Base-by-base conservation (phyloP, 1,140 invertebrate species). In the Marisa cornuarietis region DNA sequence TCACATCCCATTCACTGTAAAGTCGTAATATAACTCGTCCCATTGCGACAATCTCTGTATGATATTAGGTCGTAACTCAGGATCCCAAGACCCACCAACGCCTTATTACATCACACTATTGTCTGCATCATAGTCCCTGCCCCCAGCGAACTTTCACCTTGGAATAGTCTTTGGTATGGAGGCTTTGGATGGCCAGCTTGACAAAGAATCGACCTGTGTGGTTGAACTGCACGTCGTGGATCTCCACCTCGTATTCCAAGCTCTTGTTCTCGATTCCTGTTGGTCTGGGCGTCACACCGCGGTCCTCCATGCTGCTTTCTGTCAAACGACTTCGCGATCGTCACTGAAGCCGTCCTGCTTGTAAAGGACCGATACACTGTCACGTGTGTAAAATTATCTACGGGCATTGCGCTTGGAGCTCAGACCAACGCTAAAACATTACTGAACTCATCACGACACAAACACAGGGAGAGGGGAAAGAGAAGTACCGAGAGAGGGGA, bases 181-280 rank as follows among this genome's bases (percentile, higher is more conserved):
- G 78, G 73, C 85, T 88, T 26, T 86, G 83, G 42, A 88, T 80
- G 18, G 86, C 85, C 74, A 88, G 79, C 76, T 86, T 83, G 51
- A 88, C 72, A 76, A 85, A 87, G 75, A 85, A 88, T 66, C 84
- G 79, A 0, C 87, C 87, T n/a, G 83, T 80, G 66, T 83, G 81
- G 79, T 88, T 88, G 82, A 88, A 88, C 78, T 87, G 86, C 11
- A 81, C 86, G 80, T 87, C 85, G 24, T 83, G 78, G 14, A 88
- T 84, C 14, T 85, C 82, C n/a, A 88, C 81, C n/a, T 85, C 82
- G 74, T 87, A 87, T 69, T 85, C 85, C 42, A 88, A 76, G 13
- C 72, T 79, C 77, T 86, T 85, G 58, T 84, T 77, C 72, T 86
- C 83, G 16, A 88, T 82, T 2, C 75, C 72, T 58, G 31, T 20